Base-by-base conservation (phyloP, 2,888 invertebrate species). In the Arge pagana region DNA sequence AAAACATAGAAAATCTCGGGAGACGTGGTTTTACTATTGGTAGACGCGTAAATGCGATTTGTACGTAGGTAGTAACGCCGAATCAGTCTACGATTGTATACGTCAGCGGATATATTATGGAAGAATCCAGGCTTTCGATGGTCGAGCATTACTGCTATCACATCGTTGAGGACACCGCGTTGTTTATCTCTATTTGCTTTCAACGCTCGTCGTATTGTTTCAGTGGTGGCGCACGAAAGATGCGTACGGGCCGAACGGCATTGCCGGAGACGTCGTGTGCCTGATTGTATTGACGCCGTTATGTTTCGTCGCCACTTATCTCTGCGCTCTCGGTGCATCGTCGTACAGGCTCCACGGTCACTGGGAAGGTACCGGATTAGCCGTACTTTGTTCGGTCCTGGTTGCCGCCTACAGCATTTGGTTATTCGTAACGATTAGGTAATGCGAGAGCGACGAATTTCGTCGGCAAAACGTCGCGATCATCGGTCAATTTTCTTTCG, bases 281-380 rank as follows among this genome's bases (percentile, higher is more conserved):
- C 74, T 81, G 30, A 30, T 77, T 3, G 54, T 81, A 6, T 68
- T 82, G 37, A 79, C 80, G 4, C 81, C 82, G 1, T 65, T 81
- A 28, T 80, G 81, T 35, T 56, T 77, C 2, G 68, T 74, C 23
- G 79, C 80, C 24, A 70, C 77, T 8, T 81, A 78, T 64, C 67
- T 82, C 13, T 82, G 81, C 65, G 70, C 75, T 16, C 61, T 75
- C 28, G 79, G 80, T 6, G 78, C 79, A 19, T 60, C 66, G 13
- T 67, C 74, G 11, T 78, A 77, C 54, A 57, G 67, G 16, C 60
- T 59, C 24, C 62, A 70, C 26, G 71, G 73, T 33, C 65, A 70
- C 52, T 76, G 76, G 74, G 74, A 75, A 54, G 73, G 74, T 23
- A 68, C 67, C 10, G 76, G 76, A 15, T 63, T 77, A 10, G 69